phyloP scores from a whole-genome alignment of 2,888 invertebrate species.

The Aporophyla nigra region DNA sequence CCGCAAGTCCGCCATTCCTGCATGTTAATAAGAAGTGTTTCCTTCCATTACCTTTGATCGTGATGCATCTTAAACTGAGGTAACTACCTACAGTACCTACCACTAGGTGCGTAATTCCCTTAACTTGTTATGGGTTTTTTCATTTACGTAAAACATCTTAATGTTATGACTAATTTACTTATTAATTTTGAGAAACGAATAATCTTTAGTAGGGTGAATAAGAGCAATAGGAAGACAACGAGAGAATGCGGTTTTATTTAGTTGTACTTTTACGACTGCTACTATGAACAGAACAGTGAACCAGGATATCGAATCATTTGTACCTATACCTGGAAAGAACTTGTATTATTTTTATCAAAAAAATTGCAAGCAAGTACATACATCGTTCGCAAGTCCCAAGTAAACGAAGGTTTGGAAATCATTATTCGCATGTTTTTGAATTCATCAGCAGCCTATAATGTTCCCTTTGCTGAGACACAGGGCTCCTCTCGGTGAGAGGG shows the following conservation, averaged over 20 bases:
- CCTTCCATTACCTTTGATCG: slow-evolving; percentile 15
- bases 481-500: too few relatives aligned
- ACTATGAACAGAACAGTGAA: neutral
- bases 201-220: neutral
- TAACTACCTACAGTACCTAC: neutral
- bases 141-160: slow-evolving; percentile 33
- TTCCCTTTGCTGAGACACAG: too few relatives aligned
- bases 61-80: slow-evolving; percentile 29
- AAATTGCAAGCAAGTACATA: neutral
- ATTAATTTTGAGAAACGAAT: slow-evolving; percentile 23
- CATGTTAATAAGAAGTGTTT: slow-evolving; percentile 1
- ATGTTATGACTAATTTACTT: slow-evolving; percentile 26
- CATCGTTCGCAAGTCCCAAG: neutral
- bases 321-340: too few relatives aligned
- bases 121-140: slow-evolving; percentile 42
- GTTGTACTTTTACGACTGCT: neutral
- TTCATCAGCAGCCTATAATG: too few relatives aligned
- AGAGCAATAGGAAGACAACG: neutral
- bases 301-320: neutral
- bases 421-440: neutral
- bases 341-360: neutral
- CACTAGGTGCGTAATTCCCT: slow-evolving; percentile 1
- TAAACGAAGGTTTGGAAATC: neutral
- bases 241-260: too few relatives aligned
- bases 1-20: slow-evolving; percentile 23